Evolutionary conservation across 2,797 vertebrate species (phyloP), one percentile per base, ranked within the genome.

Genomic region (Pseudomugil gertrudae): DNA sequence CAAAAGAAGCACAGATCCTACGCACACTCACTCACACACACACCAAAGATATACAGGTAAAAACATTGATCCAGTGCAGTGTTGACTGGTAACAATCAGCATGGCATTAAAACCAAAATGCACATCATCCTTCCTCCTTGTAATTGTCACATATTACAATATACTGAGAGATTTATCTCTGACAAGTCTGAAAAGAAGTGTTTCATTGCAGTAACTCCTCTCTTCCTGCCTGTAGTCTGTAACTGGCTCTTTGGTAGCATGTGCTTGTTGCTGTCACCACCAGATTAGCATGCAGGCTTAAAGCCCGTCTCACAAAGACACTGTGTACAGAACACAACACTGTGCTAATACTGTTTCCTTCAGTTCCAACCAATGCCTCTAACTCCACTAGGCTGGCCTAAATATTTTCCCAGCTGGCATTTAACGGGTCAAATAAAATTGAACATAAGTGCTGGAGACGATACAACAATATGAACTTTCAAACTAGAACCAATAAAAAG

Each of bases 281-380:
- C 85, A 89, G 89, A 91, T 92, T 92, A 92, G 81, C 83, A 84
- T 52, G 43, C 77, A 72, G 83, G 81, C 87, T 89, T 89, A 87
- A 87, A 89, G 74, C 85, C 68, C 59, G 63, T 81, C 84, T 83
- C 84, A 85, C 81, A 87, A 87, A 89, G 84, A 88, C 88, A 79
- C 76, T 43, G 84, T 84, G 84, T 90, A 84, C 82, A 73, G 85
- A 87, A 87, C 84, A 86, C 53, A 54, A 74, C n/a, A 54, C 72
- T 62, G 76, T 58, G 72, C 72, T 88, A 86, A 89, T 84, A 59
- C 80, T 21, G 72, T 64, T 83, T 63, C 70, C 61, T 62, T 81
- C 66, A 47, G 21, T 86, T 85, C 77, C 64, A 80, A 79, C 78
- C 68, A 58, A 45, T 50, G 47, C 76, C 77, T 72, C 61, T 57